These are phyloP conservation scores for Leuciscus idus DNA, from an alignment of 2,113 vertebrate species.

Conservation along the genomic window DNA sequence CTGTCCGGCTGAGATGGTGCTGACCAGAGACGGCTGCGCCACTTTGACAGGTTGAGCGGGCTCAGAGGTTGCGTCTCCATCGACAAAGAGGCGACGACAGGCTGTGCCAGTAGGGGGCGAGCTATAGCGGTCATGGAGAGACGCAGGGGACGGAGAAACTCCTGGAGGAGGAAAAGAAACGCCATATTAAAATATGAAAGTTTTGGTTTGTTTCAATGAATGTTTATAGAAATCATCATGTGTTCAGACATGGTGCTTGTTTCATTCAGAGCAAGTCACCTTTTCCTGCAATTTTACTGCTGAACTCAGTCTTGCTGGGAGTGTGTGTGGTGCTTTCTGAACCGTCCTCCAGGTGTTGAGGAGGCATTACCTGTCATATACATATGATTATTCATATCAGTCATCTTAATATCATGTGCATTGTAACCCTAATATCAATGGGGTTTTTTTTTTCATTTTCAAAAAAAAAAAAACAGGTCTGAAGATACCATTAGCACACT, in stretches of 20 bases:
- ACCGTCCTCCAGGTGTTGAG: slow-evolving; percentile 84
- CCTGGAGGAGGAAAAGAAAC: slow-evolving; percentile 69
- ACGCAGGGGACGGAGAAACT: slow-evolving; percentile 80
- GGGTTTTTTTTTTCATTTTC: too few relatives aligned
- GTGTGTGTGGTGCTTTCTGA: slow-evolving; percentile 49
- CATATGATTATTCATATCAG: neutral
- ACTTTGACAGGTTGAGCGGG: slow-evolving; percentile 67
- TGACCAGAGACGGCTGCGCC: slow-evolving; percentile 68
- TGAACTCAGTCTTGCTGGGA: slow-evolving; percentile 69
- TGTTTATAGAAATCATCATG: neutral
- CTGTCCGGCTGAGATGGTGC: slow-evolving; percentile 77
- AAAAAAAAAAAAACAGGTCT: too few relatives aligned
- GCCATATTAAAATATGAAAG: neutral
- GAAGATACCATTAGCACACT: too few relatives aligned
- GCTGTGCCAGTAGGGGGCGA: slow-evolving; percentile 92
- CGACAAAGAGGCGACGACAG: slow-evolving; percentile 92
- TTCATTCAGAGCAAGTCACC: slow-evolving; percentile 48
- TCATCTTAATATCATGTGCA: too few relatives aligned
- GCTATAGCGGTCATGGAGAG: slow-evolving; percentile 92
- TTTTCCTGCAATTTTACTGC: slow-evolving; percentile 69
- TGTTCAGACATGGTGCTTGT: neutral
- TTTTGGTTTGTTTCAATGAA: neutral
- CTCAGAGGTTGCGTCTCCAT: slow-evolving; percentile 72
- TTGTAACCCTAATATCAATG: too few relatives aligned
- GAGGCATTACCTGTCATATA: slow-evolving; percentile 85